Evolutionary conservation across 2,113 vertebrate species (phyloP).

Genomic region (Ivindomyrus marchei): DNA sequence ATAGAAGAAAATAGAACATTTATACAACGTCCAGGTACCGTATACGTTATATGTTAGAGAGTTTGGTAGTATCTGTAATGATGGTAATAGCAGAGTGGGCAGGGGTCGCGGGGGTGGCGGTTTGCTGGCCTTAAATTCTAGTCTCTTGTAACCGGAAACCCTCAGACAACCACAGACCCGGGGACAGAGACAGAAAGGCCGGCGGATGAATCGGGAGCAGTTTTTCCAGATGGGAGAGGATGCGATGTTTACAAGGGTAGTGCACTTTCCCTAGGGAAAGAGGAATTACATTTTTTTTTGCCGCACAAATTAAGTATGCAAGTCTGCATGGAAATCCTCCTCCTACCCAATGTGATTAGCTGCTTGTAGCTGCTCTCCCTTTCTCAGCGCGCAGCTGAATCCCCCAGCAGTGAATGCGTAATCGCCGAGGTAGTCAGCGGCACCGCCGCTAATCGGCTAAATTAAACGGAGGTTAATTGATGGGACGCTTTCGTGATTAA

Average conservation of each 20-base stretch:
- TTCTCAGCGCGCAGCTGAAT: not conserved
- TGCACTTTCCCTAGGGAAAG: not conserved
- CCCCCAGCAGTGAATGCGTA: not conserved
- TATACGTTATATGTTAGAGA: not conserved
- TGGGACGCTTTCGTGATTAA: slow-evolving; percentile 7
- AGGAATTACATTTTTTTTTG: slow-evolving; percentile 8
- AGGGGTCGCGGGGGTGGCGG: not conserved
- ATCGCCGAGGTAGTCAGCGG: not conserved
- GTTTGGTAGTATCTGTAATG: not conserved
- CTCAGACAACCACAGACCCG: not conserved
- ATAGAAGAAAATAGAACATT: not conserved
- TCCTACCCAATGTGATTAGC: slow-evolving; percentile 1
- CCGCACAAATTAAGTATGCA: slow-evolving; percentile 2
- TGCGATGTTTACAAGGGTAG: not conserved
- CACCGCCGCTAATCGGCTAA: not conserved
- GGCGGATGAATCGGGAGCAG: not conserved
- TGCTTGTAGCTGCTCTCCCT: not conserved
- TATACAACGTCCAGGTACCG: not conserved
- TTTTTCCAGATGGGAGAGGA: slow-evolving; percentile 2
- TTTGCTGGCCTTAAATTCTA: not conserved
- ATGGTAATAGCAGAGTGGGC: not conserved
- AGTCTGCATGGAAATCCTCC: slow-evolving; percentile 8
- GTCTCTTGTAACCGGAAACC: not conserved
- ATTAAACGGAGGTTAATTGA: slow-evolving; percentile 15
- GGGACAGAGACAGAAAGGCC: not conserved